Evolutionary conservation across 2,888 invertebrate species (phyloP).

Genomic region (Lithophane ornitopus): DNA sequence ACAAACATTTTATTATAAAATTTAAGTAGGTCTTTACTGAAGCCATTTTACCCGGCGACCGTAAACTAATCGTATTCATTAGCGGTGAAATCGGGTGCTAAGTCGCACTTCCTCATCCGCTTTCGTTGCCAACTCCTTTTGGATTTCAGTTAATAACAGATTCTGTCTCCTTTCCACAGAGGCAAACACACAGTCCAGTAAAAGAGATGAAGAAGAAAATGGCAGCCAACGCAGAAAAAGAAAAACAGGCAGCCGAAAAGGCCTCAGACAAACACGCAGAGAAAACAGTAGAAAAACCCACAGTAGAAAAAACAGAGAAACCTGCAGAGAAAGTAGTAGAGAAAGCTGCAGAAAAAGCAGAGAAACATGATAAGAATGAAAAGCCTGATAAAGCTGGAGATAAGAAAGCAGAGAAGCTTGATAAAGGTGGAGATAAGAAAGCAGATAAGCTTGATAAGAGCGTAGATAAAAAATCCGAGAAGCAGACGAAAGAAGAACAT

Average conservation of each 20-base stretch:
- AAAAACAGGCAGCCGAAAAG: slow-evolving; percentile 80
- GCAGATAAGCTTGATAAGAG: slow-evolving; percentile 55
- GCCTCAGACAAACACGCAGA: slow-evolving; percentile 70
- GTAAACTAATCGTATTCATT: slow-evolving; percentile 4
- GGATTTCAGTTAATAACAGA: not conserved
- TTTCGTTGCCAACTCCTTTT: not conserved
- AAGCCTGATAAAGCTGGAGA: slow-evolving; percentile 56
- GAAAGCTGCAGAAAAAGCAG: slow-evolving; percentile 56
- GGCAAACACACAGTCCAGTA: slow-evolving; percentile 81
- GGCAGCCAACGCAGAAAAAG: slow-evolving; percentile 85
- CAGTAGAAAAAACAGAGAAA: slow-evolving; percentile 65
- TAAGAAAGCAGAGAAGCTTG: slow-evolving; percentile 52
- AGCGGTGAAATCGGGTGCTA: not conserved
- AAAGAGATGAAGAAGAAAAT: slow-evolving; percentile 89
- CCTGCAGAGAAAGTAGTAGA: slow-evolving; percentile 62
- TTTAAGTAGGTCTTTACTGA: slow-evolving; percentile 10
- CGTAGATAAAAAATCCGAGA: slow-evolving; percentile 49
- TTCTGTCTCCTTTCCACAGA: slow-evolving; percentile 67
- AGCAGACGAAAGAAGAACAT: slow-evolving; percentile 54
- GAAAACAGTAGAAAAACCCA: slow-evolving; percentile 70
- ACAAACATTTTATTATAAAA: not conserved
- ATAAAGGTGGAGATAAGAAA: slow-evolving; percentile 52
- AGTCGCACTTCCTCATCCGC: not conserved
- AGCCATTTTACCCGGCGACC: slow-evolving; percentile 7
- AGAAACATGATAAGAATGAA: slow-evolving; percentile 55